Base-by-base conservation (phyloP, 30 jellyfish, hydroid and myxozoan species). In the Phacellophora camtschatica region DNA sequence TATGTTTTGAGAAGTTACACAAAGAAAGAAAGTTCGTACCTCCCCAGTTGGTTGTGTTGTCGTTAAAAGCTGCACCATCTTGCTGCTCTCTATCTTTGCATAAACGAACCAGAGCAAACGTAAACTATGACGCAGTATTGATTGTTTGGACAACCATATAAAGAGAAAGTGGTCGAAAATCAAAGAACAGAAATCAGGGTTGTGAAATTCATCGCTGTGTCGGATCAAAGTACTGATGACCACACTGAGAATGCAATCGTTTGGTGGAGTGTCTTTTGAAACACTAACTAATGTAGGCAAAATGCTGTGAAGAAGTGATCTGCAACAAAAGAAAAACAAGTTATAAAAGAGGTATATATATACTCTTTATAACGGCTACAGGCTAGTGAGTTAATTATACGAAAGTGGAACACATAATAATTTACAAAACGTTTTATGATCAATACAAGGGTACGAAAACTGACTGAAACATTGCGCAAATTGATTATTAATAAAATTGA, bases 41-140 rank as follows among this genome's bases (percentile, higher is more conserved):
- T 90, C 85, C 22, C 82, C 42, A 0, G 85, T 25, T 20, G 98
- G 98, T 41, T 90, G 98, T 34, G 96, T 66, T 23, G 80, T 66
- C 5, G 96, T 90, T n/a, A 90, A 83, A 73, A 90, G 20, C 33
- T 69, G 50, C 39, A 90, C 98, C 82, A 90, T 34, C 23, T 39
- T 63, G 22, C 75, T 77, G 59, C 98, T 73, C 50, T 90, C 98
- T 18, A 90, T 74, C 24, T 83, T 77, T 43, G 86, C 82, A 68
- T 81, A 81, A 35, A 80, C 87, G 48, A 81, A 54, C 96, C 96
- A 81, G 23, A 90, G 83, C 30, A 90, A 77, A 27, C 95, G 96
- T 8, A 90, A 74, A 22, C 90, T 39, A 61, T 90, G 98, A 25
- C 67, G 98, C 20, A 90, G 74, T 45, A 72, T 50, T 13, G 82